Conservation (phyloP, 2,888 invertebrate species). For the Petrolisthes manimaculis region DNA sequence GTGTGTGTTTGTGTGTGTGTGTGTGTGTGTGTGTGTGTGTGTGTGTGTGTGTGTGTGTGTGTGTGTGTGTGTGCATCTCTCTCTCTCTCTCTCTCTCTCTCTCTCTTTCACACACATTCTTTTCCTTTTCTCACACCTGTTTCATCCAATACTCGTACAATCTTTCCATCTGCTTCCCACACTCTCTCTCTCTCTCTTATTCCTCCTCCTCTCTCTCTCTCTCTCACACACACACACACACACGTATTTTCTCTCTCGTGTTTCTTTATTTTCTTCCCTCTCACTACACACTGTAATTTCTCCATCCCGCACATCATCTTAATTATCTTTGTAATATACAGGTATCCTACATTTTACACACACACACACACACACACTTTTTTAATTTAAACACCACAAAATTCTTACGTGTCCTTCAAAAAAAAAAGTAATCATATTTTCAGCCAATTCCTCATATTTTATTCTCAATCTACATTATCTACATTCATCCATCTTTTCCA, state of each 20-base stretch:
- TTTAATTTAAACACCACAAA: neutral
- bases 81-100: neutral
- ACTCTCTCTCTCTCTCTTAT: neutral
- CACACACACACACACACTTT: neutral
- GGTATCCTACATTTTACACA: too few relatives aligned
- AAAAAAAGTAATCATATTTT: too few relatives aligned
- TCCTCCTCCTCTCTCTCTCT: neutral
- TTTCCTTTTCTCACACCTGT: neutral
- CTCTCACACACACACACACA: too few relatives aligned
- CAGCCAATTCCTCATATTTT: neutral
- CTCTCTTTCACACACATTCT: neutral
- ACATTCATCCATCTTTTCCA: neutral
- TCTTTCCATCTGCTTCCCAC: neutral
- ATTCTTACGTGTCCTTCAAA: neutral
- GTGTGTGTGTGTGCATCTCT: neutral
- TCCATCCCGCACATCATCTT: too few relatives aligned
- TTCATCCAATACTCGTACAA: neutral
- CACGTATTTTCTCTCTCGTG: too few relatives aligned
- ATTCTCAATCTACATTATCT: neutral
- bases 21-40: constrained; percentile 1
- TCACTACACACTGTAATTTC: too few relatives aligned
- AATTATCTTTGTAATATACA: too few relatives aligned
- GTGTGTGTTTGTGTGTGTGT: neutral
- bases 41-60: constrained; percentile 1
- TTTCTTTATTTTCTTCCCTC: too few relatives aligned